These are phyloP conservation scores for Athalia cordata DNA, from an alignment of 2,888 invertebrate species.

Conservation along the genomic window DNA sequence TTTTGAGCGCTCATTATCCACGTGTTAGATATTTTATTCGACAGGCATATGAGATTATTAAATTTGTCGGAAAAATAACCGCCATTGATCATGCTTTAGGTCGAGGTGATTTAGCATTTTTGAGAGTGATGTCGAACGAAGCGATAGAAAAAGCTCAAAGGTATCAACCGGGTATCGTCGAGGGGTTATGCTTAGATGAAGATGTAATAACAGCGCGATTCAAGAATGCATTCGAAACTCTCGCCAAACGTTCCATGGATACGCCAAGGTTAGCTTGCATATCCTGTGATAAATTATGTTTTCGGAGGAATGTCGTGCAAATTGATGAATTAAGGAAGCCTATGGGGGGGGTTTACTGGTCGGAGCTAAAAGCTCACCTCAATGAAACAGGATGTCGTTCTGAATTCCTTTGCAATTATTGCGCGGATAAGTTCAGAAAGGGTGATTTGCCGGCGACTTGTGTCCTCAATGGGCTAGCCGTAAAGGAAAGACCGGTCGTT, in stretches of 20 bases:
- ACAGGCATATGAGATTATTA: conserved; percentile 45
- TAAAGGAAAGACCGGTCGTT: neutral
- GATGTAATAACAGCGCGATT: no score
- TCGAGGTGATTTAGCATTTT: conserved; percentile 19
- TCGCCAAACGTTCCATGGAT: no score
- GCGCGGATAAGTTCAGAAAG: no score
- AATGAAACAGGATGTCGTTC: conserved; percentile 33
- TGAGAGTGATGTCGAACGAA: conserved; percentile 24
- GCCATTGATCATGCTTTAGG: conserved; percentile 48
- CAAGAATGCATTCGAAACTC: no score
- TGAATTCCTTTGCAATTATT: conserved; percentile 17
- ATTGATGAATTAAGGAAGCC: conserved; percentile 19
- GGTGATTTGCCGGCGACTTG: no score
- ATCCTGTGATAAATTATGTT: no score
- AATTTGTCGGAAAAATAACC: conserved; percentile 15
- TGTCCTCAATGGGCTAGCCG: conserved; percentile 52
- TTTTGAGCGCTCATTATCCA: conserved; percentile 52
- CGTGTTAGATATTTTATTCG: conserved; percentile 48
- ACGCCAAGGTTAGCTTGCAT: no score
- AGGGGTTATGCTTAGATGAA: conserved; percentile 47
- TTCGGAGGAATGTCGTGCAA: no score
- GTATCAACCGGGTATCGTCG: conserved; percentile 17
- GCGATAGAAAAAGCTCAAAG: conserved; percentile 12
- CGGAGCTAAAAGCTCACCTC: neutral
- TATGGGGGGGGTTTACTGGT: conserved; percentile 41